Conservation (phyloP, 2,113 vertebrate species). For the Typhlomys cinereus region DNA sequence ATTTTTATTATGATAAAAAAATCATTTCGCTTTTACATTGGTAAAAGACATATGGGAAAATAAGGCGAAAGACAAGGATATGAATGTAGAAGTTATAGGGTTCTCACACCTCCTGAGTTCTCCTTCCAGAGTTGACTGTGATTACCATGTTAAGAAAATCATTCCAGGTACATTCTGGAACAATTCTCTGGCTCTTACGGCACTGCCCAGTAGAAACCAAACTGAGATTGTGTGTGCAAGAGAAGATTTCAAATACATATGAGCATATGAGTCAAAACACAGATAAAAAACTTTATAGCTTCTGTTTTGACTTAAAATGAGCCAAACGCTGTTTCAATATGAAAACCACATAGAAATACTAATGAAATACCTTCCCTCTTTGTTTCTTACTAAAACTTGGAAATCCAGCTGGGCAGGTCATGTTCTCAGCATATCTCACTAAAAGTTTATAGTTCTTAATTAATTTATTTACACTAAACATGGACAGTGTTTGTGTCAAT, state of each 20-base stretch:
- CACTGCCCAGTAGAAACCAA: rapidly evolving
- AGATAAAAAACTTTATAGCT: background rate
- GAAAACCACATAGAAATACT: background rate
- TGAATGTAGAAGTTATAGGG: background rate
- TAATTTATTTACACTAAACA: background rate
- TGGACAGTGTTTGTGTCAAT: background rate
- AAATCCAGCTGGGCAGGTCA: background rate
- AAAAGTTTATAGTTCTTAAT: background rate
- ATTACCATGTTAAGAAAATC: background rate
- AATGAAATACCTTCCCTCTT: background rate
- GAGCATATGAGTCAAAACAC: background rate
- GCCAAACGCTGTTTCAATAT: background rate
- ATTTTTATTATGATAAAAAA: background rate
- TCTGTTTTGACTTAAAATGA: background rate
- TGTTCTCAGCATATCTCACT: background rate
- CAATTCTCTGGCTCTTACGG: no score
- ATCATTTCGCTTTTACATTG: background rate
- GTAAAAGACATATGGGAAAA: background rate
- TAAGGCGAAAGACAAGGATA: background rate
- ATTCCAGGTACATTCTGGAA: rapidly evolving
- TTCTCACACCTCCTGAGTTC: background rate
- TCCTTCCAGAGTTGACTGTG: background rate
- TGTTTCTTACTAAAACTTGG: background rate
- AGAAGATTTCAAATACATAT: background rate
- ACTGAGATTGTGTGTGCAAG: rapidly evolving